phyloP scores from a whole-genome alignment of 2,113 vertebrate genomes.

The Orientallactaga bullata region DNA sequence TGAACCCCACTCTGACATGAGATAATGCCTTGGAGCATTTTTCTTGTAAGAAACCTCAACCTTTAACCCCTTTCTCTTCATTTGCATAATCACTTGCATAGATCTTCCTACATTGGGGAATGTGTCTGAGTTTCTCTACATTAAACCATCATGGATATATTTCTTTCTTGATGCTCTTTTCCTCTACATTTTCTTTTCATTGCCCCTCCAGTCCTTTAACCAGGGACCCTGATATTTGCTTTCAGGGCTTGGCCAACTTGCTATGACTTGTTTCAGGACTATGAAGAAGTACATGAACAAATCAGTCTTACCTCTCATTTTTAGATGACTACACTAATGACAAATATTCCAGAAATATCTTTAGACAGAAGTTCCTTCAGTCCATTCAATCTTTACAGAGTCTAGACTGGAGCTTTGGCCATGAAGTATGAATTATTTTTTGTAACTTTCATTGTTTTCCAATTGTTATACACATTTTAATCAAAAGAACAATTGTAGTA shows the following conservation, averaged over 20 bases:
- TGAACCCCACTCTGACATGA: constrained; percentile 38
- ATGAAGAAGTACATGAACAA: neutral
- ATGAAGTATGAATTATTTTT: neutral
- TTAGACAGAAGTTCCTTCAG: neutral
- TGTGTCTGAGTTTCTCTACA: constrained; percentile 21
- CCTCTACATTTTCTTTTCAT: neutral
- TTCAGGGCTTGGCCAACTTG: neutral
- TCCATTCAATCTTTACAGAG: neutral
- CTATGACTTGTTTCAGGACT: neutral
- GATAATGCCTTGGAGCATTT: constrained; percentile 50
- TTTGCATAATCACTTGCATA: constrained; percentile 73
- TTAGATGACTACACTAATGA: neutral
- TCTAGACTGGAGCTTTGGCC: neutral
- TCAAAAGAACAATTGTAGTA: neutral
- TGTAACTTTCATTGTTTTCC: neutral
- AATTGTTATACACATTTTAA: neutral
- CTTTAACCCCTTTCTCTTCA: constrained; percentile 49
- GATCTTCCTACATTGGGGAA: constrained; percentile 39
- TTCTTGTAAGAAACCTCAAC: constrained; percentile 70
- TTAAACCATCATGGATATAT: neutral
- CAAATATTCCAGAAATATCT: constrained; percentile 12
- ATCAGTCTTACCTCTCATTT: neutral
- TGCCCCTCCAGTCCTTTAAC: neutral
- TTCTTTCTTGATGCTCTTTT: constrained; percentile 13
- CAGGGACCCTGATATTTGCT: neutral